Percentiles rank a stretch among this genome's conserved stretches.
Conservation (phyloP, 2,797 vertebrate genomes). For the Apogon talboti region DNA sequence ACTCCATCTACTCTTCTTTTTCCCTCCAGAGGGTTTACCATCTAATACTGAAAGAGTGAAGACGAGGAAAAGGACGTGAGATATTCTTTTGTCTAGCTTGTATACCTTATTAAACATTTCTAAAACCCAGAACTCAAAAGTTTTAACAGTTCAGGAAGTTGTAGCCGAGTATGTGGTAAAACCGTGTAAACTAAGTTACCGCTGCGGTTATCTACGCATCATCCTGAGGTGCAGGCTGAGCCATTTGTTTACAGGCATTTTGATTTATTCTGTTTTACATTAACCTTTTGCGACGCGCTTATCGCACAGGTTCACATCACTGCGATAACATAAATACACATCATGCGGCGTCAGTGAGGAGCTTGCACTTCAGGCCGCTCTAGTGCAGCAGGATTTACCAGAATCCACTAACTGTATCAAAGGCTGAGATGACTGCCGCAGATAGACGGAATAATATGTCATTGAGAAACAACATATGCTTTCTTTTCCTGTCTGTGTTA, state of each 20-base stretch:
- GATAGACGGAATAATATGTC: conserved; percentile 18
- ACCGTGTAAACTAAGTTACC: conserved; percentile 10
- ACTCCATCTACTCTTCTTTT: conserved; percentile 36
- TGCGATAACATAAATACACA: conserved; percentile 24
- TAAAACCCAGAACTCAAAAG: conserved; percentile 2
- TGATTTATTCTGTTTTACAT: neutral
- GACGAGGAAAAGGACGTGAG: conserved; percentile 5
- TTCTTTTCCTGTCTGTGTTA: too few relatives aligned
- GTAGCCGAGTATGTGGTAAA: neutral
- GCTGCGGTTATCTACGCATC: conserved; percentile 11
- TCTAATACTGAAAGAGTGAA: conserved; percentile 27
- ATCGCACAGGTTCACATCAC: conserved; percentile 9
- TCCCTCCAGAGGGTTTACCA: conserved; percentile 44
- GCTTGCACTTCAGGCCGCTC: conserved; percentile 29
- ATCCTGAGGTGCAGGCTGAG: neutral
- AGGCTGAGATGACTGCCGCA: conserved; percentile 25
- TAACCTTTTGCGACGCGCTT: conserved; percentile 2
- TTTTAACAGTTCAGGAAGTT: conserved; percentile 10
- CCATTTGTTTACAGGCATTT: conserved; percentile 18
- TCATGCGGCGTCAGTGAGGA: conserved; percentile 34
- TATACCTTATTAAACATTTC: conserved; percentile 1
- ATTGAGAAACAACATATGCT: conserved; percentile 16
- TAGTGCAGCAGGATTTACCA: conserved; percentile 50
- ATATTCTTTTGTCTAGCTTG: conserved; percentile 33
- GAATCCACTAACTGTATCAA: conserved; percentile 30